Evolutionary conservation across 2,888 invertebrate species (phyloP).

Genomic region (Euzophera pinguis): DNA sequence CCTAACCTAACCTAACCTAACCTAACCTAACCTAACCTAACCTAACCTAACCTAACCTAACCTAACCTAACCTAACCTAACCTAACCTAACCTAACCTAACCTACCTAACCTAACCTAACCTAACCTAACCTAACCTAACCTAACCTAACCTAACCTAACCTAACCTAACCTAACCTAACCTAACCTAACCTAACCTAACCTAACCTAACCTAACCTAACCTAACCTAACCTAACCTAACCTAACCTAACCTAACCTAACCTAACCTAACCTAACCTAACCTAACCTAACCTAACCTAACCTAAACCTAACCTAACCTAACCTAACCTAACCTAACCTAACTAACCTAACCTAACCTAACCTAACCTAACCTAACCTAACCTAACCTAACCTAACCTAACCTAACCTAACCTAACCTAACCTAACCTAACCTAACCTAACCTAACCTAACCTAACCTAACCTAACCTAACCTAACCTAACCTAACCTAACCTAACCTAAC

Average conservation of each 20-base stretch:
- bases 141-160: conserved; percentile 24
- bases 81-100: no score
- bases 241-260: conserved; percentile 22
- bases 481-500: conserved; percentile 17
- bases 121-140: conserved; percentile 22
- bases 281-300: conserved; percentile 22
- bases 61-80: conserved; percentile 22
- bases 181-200: conserved; percentile 13
- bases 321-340: conserved; percentile 14
- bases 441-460: conserved; percentile 7
- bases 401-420: conserved; percentile 17
- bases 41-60: conserved; percentile 21
- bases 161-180: conserved; percentile 19
- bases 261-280: conserved; percentile 24
- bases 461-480: conserved; percentile 17
- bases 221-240: conserved; percentile 19
- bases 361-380: conserved; percentile 21
- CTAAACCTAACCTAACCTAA: no score
- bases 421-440: conserved; percentile 18
- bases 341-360: conserved; percentile 20
- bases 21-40: conserved; percentile 20
- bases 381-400: conserved; percentile 21
- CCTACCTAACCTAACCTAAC: conserved; percentile 22
- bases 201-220: conserved; percentile 16
- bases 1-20: no score